These are phyloP conservation scores for Polydrusus tereticollis DNA, from an alignment of 2,888 invertebrate species.

Conservation along the genomic window DNA sequence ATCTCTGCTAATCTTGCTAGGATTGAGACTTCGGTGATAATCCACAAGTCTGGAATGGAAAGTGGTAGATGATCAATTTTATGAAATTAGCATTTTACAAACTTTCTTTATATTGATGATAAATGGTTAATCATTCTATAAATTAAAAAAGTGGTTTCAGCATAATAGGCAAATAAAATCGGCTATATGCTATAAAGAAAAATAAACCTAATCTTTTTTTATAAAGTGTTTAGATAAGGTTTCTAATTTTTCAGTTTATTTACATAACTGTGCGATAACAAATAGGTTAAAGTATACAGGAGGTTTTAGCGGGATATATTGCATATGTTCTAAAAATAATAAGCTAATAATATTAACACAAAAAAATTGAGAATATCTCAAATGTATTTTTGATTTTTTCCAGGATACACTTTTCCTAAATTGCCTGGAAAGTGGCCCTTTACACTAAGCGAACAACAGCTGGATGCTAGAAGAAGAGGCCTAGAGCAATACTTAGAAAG, in stretches of 20 bases:
- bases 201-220: not conserved
- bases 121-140: too few species aligned
- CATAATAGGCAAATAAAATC: too few species aligned
- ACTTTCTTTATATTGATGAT: too few species aligned
- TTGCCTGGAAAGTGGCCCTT: conserved; percentile 99
- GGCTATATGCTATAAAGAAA: not conserved
- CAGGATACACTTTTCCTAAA: conserved; percentile 95
- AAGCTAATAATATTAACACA: too few species aligned
- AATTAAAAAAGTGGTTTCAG: too few species aligned
- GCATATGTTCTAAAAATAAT: not conserved
- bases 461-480: conserved; percentile 93
- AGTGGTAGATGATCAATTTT: too few species aligned
- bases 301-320: not conserved
- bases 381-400: too few species aligned
- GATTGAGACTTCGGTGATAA: too few species aligned
- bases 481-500: conserved; percentile 98
- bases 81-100: too few species aligned
- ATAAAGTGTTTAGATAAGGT: conserved; percentile 8
- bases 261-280: not conserved
- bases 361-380: too few species aligned
- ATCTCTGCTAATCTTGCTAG: too few species aligned
- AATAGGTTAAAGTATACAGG: not conserved
- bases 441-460: conserved; percentile 95
- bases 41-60: too few species aligned
- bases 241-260: not conserved